phyloP scores from a whole-genome alignment of 1,140 invertebrate genomes.

The Rhyzopertha dominica region DNA sequence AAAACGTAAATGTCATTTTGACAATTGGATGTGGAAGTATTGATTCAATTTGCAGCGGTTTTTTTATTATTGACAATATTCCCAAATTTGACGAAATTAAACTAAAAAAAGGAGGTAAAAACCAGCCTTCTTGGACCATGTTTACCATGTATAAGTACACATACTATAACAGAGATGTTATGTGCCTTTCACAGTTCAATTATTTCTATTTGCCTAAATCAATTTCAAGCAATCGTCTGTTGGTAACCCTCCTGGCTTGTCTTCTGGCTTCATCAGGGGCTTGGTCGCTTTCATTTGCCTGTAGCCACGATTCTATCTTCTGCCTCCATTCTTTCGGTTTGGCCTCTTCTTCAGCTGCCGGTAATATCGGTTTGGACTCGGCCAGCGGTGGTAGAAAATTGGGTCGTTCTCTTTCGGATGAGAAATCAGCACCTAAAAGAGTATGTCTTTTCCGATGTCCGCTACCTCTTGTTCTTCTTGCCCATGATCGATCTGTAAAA shows the following conservation, averaged over 20 bases:
- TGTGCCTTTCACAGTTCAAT: no score
- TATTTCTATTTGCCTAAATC: constrained; percentile 71
- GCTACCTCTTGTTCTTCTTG: constrained; percentile 68
- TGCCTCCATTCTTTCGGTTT: constrained; percentile 71
- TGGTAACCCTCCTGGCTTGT: constrained; percentile 58
- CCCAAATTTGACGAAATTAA: no score
- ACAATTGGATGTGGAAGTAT: no score
- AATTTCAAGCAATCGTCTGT: constrained; percentile 72
- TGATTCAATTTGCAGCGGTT: no score
- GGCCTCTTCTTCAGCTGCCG: constrained; percentile 45
- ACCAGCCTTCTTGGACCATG: no score
- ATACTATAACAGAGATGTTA: no score
- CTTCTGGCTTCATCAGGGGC: constrained; percentile 60
- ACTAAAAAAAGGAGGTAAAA: no score
- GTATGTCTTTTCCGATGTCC: constrained; percentile 63
- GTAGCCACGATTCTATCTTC: constrained; percentile 87
- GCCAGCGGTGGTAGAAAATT: constrained; percentile 62
- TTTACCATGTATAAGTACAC: no score
- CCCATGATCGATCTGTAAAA: constrained; percentile 76
- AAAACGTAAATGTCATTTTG: no score
- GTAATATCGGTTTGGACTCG: constrained; percentile 43
- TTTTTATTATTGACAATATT: no score
- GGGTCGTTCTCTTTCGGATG: constrained; percentile 65
- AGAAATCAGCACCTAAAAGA: constrained; percentile 64
- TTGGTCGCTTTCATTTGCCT: constrained; percentile 78